Evolutionary conservation across 2,113 vertebrate species (phyloP), one percentile per base, ranked within the genome.

Genomic region (Amphiprion ocellaris): DNA sequence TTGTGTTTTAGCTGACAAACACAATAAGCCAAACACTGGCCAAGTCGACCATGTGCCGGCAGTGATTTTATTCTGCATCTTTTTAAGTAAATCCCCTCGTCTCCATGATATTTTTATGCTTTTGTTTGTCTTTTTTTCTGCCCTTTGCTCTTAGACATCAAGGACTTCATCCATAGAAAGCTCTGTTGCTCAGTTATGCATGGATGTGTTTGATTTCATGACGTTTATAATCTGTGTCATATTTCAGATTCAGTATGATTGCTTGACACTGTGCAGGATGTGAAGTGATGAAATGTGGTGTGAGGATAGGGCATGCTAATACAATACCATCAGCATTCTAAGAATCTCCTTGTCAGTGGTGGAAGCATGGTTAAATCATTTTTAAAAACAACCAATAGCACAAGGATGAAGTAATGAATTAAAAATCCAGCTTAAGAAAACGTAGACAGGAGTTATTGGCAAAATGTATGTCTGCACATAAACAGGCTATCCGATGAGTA

Each of bases 1-100:
- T 53, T 69, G 69, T 82, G n/a, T 78, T 89, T 80, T 67, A 75
- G 66, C 84, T 86, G 74, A 85, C 70, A 79, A 49, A 82, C 60
- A 83, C 65, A 73, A 75, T 85, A 81, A 89, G 81, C 64, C 30
- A 58, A 83, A 77, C 12, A 30, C 44, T 39, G 59, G 71, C 72
- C 78, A 68, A 74, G 46, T 15, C 17, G 14, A 50, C 28, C 53
- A 46, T 56, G 47, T 69, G 59, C 41, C 41, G 4, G n/a, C 54
- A 81, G 23, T 41, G 46, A 49, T 52, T 79, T 69, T 44, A 4
- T 41, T 46, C 26, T 66, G 21, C 21, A 21, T 81, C 54, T 63
- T 74, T 52, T 14, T 64, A 10, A 59, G 67, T 68, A 50, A 85
- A 72, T 64, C 65, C 21, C 7, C 69, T 81, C 60, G 70, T 86